A percentile compares a stretch with the other conserved stretches of the same genome.
Evolutionary conservation across 2,113 vertebrate species (phyloP).

Genomic region (Chloropsis hardwickii): DNA sequence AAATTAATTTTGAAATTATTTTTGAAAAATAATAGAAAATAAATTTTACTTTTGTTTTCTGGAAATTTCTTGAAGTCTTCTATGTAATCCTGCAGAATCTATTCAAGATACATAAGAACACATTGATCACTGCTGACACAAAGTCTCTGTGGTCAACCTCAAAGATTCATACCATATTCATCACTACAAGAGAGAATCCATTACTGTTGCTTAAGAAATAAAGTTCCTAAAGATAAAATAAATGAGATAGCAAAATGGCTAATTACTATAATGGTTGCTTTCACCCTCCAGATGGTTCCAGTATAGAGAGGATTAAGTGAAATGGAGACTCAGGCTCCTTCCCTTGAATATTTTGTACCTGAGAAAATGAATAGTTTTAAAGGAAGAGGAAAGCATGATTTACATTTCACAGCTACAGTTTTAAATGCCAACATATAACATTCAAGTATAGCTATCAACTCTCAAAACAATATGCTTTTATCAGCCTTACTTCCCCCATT

Average conservation of each 20-base stretch:
- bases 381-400: neutral
- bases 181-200: neutral
- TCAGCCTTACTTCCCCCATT: neutral
- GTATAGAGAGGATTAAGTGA: neutral
- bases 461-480: neutral
- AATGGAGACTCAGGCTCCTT: neutral
- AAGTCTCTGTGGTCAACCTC: neutral
- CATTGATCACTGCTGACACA: neutral
- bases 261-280: neutral
- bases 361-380: neutral
- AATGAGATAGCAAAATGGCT: neutral
- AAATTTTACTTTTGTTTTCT: neutral
- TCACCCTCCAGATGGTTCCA: neutral
- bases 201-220: neutral
- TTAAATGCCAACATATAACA: neutral
- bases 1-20: too few relatives aligned
- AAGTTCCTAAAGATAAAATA: neutral
- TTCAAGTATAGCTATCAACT: neutral
- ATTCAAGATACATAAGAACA: neutral
- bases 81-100: neutral
- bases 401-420: neutral
- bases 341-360: neutral
- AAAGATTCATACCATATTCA: neutral
- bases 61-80: neutral
- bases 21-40: too few relatives aligned